Base-by-base conservation (phyloP, 53 echinoderm and acorn worm genomes). In the Astropecten irregularis region DNA sequence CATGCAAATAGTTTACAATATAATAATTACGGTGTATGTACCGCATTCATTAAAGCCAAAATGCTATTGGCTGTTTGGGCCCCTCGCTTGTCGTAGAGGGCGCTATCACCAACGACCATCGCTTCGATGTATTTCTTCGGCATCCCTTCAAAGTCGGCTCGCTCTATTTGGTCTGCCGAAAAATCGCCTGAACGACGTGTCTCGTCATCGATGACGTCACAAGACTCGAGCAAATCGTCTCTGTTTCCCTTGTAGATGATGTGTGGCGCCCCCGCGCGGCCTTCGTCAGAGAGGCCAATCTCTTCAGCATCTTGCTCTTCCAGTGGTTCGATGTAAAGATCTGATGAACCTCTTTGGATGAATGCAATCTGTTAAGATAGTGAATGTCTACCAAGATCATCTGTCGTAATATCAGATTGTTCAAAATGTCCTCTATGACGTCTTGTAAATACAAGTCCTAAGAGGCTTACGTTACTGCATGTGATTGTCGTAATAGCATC, bases 131-230 rank as follows among this genome's bases (percentile, higher is more conserved):
- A 68, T n/a, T 35, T 20, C 7, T 27, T 7, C 23, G 68, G 0
- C 25, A 44, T 15, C 28, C 47, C 69, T 47, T 20, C 48, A 14
- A 47, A 27, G n/a, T 47, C 47, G 28, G 44, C 28, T 29, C 9
- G 47, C 1, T 68, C 44, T 11, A 66, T 2, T n/a, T n/a, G n/a
- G n/a, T n/a, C n/a, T n/a, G n/a, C n/a, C n/a, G n/a, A n/a, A n/a
- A n/a, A n/a, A 44, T 21, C 42, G 42, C 2, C 20, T 62, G 0
- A 68, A 40, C 42, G 3, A 68, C 68, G 40, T 16, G 21, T 68
- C 42, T 42, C 68, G 26, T 44, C 68, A 42, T 68, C 68, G 16
- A 68, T 42, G 68, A 68, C 42, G 68, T 68, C 68, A 68, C 68
- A 68, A 2, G 30, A 21, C 23, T 26, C 40, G 19, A 37, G 9